Percentiles rank a stretch among this genome's conserved stretches.
phyloP scores from a whole-genome alignment of 2,113 vertebrate genomes.

The Furnarius figulus region DNA sequence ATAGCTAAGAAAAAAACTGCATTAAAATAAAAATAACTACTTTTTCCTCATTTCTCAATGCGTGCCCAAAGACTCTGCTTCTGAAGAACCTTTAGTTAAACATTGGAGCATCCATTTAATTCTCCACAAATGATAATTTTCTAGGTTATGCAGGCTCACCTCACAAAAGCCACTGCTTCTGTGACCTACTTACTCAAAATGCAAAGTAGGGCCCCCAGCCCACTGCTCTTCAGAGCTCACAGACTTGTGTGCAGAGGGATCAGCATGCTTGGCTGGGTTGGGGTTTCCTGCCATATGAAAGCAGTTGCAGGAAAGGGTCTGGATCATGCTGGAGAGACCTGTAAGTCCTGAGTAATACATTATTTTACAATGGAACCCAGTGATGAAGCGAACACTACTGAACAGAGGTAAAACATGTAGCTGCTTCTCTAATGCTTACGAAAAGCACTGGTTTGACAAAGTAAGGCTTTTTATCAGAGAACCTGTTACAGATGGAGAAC shows the following conservation, averaged over 20 bases:
- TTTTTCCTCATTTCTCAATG: neutral
- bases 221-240: fast-evolving
- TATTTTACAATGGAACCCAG: fast-evolving
- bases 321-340: neutral
- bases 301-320: neutral
- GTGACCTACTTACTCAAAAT: neutral
- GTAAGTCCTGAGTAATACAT: neutral
- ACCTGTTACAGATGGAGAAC: neutral
- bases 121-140: neutral
- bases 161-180: neutral
- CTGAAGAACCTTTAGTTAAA: neutral
- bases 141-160: neutral
- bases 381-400: fast-evolving
- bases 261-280: neutral
- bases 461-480: neutral
- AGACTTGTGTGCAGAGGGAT: neutral
- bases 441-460: neutral
- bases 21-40: neutral
- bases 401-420: neutral
- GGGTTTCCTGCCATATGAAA: neutral
- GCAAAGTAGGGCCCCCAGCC: neutral
- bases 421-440: neutral
- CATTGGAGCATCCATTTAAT: neutral
- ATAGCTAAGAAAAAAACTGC: neutral
- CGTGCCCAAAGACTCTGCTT: neutral